Evolutionary conservation across 1,140 invertebrate genomes (phyloP), one percentile per base, ranked within the genome.

Genomic region (Xylocopa sonorina): DNA sequence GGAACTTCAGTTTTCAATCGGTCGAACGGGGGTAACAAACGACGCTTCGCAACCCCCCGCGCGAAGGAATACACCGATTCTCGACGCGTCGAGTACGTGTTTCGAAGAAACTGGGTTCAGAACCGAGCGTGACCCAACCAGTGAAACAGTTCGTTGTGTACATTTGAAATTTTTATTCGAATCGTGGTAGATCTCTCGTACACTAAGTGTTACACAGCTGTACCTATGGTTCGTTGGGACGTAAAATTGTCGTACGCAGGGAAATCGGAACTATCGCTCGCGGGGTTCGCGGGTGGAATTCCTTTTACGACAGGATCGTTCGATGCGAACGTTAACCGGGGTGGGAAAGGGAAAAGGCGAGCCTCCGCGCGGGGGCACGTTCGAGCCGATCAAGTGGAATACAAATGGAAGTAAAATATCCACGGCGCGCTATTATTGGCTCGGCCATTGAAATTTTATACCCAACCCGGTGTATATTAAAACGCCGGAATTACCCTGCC

Each of bases 1-100:
- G 71, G 75, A 84, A 83, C 76, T 84, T 83, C 57, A 76, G 34
- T 63, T 71, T 75, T 80, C 81, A 71, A 75, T 83, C 81, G 71
- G 38, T 43, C 64, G 4, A 21, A 46, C 64, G 7, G 69, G n/a
- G 53, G 43, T 82, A 80, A 80, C 76, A 82, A 84, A 84, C 75
- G 67, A 55, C 73, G 50, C 43, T 3, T 34, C 10, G 7, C 50
- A 48, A 48, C 78, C 63, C 29, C 43, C 57, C 41, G 55, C 27
- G 32, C 24, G 53, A 43, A 66, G 78, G 74, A 80, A 80, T 82
- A 80, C 78, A 41, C 5, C 21, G 14, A 24, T 32, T 21, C 5
- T 9, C 0, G 12, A 48, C 14, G 57, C 27, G 62, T 46, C 24
- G 62, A 27, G 24, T 21, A n/a, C n/a, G n/a, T n/a, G 3, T 27